Evolutionary conservation across 2,888 invertebrate species (phyloP).

Genomic region (Girardia tigrina): DNA sequence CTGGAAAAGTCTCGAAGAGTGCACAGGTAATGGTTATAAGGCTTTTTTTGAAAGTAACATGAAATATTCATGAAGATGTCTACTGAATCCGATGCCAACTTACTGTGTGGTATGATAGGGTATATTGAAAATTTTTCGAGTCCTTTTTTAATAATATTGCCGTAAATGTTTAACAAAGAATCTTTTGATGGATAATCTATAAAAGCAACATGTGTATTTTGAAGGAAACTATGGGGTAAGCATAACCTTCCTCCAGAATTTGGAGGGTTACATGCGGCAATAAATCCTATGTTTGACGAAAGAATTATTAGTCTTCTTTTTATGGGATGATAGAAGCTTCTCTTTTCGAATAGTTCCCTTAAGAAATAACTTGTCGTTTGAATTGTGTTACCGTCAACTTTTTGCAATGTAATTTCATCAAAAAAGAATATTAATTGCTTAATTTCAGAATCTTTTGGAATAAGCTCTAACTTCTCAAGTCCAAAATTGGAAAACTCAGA

Average conservation of each 20-base stretch:
- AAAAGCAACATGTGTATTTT: background rate
- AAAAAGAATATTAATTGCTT: background rate
- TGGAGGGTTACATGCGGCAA: background rate
- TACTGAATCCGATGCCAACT: background rate
- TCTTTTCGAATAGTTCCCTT: conserved; percentile 15
- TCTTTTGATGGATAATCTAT: background rate
- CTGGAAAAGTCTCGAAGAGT: background rate
- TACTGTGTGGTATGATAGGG: background rate
- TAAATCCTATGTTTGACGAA: background rate
- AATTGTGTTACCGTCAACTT: background rate
- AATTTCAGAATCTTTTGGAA: background rate
- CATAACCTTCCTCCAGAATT: background rate
- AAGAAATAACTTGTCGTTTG: conserved; percentile 12
- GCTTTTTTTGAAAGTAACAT: background rate
- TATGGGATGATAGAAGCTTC: background rate
- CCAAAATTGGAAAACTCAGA: background rate
- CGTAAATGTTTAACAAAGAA: conserved; percentile 2
- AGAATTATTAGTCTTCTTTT: background rate
- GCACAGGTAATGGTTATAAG: background rate
- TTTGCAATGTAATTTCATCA: background rate
- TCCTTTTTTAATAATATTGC: background rate
- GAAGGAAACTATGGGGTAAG: background rate
- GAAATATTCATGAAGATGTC: background rate
- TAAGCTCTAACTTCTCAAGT: background rate
- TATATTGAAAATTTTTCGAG: background rate